Evolutionary conservation across 2,888 invertebrate genomes (phyloP).

Genomic region (Spodoptera exigua): DNA sequence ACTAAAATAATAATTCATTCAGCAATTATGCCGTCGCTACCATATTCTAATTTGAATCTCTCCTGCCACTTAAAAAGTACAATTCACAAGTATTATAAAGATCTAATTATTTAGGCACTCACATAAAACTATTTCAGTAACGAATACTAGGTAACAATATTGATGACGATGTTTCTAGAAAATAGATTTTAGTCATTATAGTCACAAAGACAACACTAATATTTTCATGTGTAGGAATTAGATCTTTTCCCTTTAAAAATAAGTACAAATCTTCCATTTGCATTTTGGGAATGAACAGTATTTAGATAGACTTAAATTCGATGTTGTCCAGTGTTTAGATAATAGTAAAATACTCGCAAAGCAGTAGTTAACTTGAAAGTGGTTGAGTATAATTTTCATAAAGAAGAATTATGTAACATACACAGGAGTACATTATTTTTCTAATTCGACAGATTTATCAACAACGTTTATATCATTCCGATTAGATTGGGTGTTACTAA

Average conservation of each 20-base stretch:
- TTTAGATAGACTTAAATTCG: slow-evolving; percentile 29
- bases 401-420: slow-evolving; percentile 5
- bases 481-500: slow-evolving; percentile 21
- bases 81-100: slow-evolving; percentile 23
- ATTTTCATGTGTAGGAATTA: slow-evolving; percentile 5
- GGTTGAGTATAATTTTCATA: background rate
- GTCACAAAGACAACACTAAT: background rate
- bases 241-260: slow-evolving; percentile 19
- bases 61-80: slow-evolving; percentile 49
- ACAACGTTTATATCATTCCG: slow-evolving; percentile 10
- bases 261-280: slow-evolving; percentile 52
- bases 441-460: background rate
- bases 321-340: slow-evolving; percentile 31
- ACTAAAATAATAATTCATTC: background rate
- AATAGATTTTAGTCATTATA: slow-evolving; percentile 8
- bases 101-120: slow-evolving; percentile 37
- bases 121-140: slow-evolving; percentile 33
- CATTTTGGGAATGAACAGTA: slow-evolving; percentile 41
- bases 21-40: slow-evolving; percentile 7
- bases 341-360: slow-evolving; percentile 5
- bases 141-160: slow-evolving; percentile 11
- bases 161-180: slow-evolving; percentile 12
- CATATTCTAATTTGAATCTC: slow-evolving; percentile 15
- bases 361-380: background rate
- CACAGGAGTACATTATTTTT: slow-evolving; percentile 1